Evolutionary conservation across 2,888 invertebrate species (phyloP).

Genomic region (Lampropteryx suffumata): DNA sequence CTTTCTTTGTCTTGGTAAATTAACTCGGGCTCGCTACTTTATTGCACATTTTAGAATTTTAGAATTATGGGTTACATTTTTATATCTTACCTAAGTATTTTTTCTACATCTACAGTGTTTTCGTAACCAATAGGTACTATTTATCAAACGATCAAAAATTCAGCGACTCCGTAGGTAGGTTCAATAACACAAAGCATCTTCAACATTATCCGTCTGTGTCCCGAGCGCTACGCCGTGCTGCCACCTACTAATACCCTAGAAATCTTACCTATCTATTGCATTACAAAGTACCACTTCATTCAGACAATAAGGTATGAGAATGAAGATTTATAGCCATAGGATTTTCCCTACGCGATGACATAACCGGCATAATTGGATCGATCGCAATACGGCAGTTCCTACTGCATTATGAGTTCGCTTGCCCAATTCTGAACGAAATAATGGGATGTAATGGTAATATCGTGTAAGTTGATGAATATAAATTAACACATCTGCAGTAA

Average conservation of each 20-base stretch:
- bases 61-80: not conserved
- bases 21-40: conserved; percentile 19
- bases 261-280: not conserved
- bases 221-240: no score
- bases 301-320: conserved; percentile 27
- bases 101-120: no score
- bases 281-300: conserved; percentile 15
- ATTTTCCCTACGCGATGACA: conserved; percentile 32
- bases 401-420: conserved; percentile 24
- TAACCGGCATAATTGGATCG: conserved; percentile 34
- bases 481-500: conserved; percentile 56
- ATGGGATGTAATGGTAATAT: conserved; percentile 26
- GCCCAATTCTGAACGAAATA: conserved; percentile 19
- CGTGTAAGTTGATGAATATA: conserved; percentile 41
- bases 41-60: conserved; percentile 7
- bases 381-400: conserved; percentile 29
- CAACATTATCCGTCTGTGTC: no score
- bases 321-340: conserved; percentile 31
- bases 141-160: no score
- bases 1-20: conserved; percentile 30
- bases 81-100: no score
- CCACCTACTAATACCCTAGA: no score
- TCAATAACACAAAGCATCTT: no score
- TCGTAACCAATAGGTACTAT: no score
- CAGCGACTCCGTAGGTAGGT: no score